Evolutionary conservation across 1,140 invertebrate genomes (phyloP).

Genomic region (Orius insidiosus): DNA sequence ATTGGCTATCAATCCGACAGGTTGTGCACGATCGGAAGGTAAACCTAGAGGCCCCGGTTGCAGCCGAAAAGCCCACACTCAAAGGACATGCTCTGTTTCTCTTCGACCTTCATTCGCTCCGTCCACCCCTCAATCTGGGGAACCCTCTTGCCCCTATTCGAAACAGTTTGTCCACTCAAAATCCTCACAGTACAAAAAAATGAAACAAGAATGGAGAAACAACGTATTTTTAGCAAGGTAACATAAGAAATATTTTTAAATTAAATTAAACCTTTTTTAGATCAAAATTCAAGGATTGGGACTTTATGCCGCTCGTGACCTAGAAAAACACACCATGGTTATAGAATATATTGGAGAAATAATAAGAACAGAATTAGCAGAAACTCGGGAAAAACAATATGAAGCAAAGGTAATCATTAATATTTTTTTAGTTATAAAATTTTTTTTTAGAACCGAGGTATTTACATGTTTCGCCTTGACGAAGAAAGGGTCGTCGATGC

Average conservation of each 20-base stretch:
- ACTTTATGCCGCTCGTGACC: constrained; percentile 86
- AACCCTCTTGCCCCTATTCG: constrained; percentile 65
- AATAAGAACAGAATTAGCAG: constrained; percentile 89
- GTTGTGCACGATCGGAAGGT: constrained; percentile 81
- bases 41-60: constrained; percentile 50
- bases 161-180: constrained; percentile 98
- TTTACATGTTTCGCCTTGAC: constrained; percentile 99
- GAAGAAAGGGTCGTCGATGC: constrained; percentile 96
- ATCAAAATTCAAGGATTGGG: constrained; percentile 91
- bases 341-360: constrained; percentile 99
- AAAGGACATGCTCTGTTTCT: constrained; percentile 41
- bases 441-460: constrained; percentile 80
- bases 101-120: constrained; percentile 37
- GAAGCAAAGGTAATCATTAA: constrained; percentile 61
- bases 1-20: constrained; percentile 89
- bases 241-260: background rate
- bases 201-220: constrained; percentile 97
- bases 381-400: constrained; percentile 85
- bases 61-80: constrained; percentile 61
- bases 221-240: constrained; percentile 91
- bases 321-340: constrained; percentile 98
- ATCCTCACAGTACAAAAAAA: constrained; percentile 95
- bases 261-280: constrained; percentile 25
- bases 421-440: background rate
- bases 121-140: constrained; percentile 25